Evolutionary conservation across 2,113 vertebrate genomes (phyloP), one percentile per base, ranked within the genome.

Genomic region (Sprattus sprattus): DNA sequence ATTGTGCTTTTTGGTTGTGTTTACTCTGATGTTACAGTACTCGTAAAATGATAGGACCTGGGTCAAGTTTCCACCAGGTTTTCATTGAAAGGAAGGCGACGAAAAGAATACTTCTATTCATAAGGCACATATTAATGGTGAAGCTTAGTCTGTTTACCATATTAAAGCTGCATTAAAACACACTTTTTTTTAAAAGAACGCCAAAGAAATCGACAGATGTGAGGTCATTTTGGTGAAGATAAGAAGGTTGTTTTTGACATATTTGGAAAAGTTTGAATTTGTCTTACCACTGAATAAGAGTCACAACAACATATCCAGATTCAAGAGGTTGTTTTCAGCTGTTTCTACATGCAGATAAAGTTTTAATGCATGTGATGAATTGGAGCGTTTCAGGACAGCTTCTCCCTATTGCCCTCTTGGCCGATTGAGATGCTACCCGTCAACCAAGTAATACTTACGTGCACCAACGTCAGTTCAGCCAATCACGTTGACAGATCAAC

Each of bases 201-300:
- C 47, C 6, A 9, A 2, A 49, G 13, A 28, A 25, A 20, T 45
- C n/a, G 4, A n/a, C 25, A 28, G 13, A n/a, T 22, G 82, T 52
- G 18, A 1, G 13, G 39, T 39, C 39, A 39, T 39, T 39, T 39
- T 39, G 39, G 39, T 39, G 39, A 39, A 39, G 39, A 39, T 39
- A 39, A 39, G 39, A 39, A 39, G 39, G 39, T 39, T 39, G 39
- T 39, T 39, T 39, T 39, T 39, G 1, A 39, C 39, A 39, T 2
- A 39, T 39, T 39, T 39, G 39, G 2, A 39, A 1, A 39, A 39
- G 39, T 39, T 39, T 39, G 39, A 15, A 7, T 46, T 60, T 28
- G 81, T 83, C 92, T 93, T 85, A 94, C 94, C 91, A 75, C 91
- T 91, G 78, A 93, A 84, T 45, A 95, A 6, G 0, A 82, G 87